phyloP scores from a whole-genome alignment of 1,140 invertebrate genomes.

The Aphelinus atriplicis region DNA sequence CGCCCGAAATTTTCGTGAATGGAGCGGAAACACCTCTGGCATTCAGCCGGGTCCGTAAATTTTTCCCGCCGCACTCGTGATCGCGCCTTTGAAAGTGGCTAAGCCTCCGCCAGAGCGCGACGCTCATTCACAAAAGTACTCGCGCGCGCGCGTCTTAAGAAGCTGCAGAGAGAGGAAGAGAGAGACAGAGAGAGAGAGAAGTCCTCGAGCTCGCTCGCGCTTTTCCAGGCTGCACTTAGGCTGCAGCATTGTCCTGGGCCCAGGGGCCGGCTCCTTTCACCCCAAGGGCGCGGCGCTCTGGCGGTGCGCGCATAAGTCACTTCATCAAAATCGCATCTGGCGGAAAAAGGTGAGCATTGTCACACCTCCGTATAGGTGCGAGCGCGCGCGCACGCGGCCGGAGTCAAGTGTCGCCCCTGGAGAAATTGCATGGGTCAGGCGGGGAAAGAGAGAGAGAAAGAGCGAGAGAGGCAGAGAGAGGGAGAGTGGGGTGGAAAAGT shows the following conservation, averaged over 20 bases:
- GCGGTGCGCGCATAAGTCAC: constrained; percentile 41
- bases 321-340: constrained; percentile 57
- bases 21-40: constrained; percentile 16
- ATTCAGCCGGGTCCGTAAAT: background rate
- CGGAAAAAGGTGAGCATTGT: constrained; percentile 46
- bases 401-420: constrained; percentile 55
- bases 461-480: background rate
- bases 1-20: constrained; percentile 4
- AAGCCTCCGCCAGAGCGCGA: background rate
- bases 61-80: constrained; percentile 1
- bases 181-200: background rate
- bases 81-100: constrained; percentile 21
- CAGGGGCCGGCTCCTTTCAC: background rate
- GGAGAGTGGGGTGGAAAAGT: constrained; percentile 16
- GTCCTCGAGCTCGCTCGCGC: background rate
- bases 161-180: background rate
- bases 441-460: background rate
- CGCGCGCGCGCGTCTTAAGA: constrained; percentile 19
- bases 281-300: background rate
- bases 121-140: constrained; percentile 18
- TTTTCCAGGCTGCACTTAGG: constrained; percentile 18
- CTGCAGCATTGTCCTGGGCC: constrained; percentile 4
- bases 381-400: constrained; percentile 41
- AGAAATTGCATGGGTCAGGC: constrained; percentile 24
- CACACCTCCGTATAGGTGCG: constrained; percentile 39